These are phyloP conservation scores for Emydura subglobosa DNA, from an alignment of 2,113 vertebrate species.

Conservation along the genomic window DNA sequence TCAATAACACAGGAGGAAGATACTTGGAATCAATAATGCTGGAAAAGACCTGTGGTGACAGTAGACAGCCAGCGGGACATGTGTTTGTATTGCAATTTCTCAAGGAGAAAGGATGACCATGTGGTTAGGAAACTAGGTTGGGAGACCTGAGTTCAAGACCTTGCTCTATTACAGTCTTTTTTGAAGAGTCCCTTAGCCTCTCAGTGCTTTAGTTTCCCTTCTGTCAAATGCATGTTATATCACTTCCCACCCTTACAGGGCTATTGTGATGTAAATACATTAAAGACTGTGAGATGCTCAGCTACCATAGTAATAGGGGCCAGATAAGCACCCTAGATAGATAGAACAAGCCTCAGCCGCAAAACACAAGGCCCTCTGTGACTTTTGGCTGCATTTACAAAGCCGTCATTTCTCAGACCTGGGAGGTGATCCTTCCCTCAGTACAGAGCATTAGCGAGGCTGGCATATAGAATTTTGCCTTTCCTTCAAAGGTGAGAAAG, in stretches of 20 bases:
- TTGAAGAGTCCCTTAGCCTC: not conserved
- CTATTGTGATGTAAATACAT: not conserved
- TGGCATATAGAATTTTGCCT: not conserved
- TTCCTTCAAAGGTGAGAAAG: not conserved
- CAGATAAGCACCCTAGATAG: not conserved
- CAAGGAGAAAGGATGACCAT: rapidly evolving
- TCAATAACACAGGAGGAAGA: not conserved
- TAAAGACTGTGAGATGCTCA: not conserved
- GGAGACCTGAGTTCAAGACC: not conserved
- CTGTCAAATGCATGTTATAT: rapidly evolving
- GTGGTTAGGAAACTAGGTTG: not conserved
- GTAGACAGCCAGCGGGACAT: not conserved
- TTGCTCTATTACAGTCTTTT: not conserved
- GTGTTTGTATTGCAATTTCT: not conserved
- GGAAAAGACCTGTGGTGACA: not conserved
- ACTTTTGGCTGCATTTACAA: not conserved
- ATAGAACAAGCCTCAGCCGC: not conserved
- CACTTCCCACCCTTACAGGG: not conserved
- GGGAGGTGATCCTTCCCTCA: not conserved
- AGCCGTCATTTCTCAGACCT: not conserved
- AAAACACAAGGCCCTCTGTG: not conserved
- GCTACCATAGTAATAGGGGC: not conserved
- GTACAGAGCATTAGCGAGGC: not conserved
- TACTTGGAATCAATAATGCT: not conserved
- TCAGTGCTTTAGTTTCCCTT: not conserved